Evolutionary conservation across 2,888 invertebrate species (phyloP).

Genomic region (Cyclophora albipunctata): DNA sequence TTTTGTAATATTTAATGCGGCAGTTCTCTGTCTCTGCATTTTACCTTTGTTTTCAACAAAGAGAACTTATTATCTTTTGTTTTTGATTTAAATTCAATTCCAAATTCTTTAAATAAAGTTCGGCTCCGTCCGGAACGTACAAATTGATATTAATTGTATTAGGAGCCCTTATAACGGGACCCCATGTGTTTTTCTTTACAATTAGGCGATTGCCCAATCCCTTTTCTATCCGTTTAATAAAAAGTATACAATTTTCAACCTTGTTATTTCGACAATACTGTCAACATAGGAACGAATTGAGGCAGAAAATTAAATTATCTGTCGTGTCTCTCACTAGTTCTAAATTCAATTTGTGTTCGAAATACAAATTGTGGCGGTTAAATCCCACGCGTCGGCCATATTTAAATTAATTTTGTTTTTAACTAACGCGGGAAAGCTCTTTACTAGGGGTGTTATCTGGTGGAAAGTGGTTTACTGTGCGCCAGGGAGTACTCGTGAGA

Average conservation of each 20-base stretch:
- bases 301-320: conserved; percentile 37
- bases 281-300: conserved; percentile 27
- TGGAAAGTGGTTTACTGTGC: conserved; percentile 40
- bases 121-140: conserved; percentile 24
- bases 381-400: conserved; percentile 52
- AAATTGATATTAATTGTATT: conserved; percentile 73
- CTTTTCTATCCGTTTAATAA: conserved; percentile 25
- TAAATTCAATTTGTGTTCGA: conserved; percentile 60
- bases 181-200: conserved; percentile 72
- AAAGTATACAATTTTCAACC: conserved; percentile 28
- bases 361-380: conserved; percentile 57
- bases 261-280: conserved; percentile 28
- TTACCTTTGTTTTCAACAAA: conserved; percentile 18
- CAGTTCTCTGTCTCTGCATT: conserved; percentile 6
- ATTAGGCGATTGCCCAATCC: conserved; percentile 49
- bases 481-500: conserved; percentile 28
- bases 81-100: background rate
- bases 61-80: conserved; percentile 9
- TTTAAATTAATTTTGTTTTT: conserved; percentile 60
- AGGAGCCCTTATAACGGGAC: conserved; percentile 49
- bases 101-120: conserved; percentile 17
- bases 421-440: conserved; percentile 54
- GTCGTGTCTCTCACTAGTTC: conserved; percentile 45
- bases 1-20: conserved; percentile 38
- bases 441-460: conserved; percentile 39